Conservation (phyloP, 1,140 invertebrate genomes). For the Hyles vespertilio region DNA sequence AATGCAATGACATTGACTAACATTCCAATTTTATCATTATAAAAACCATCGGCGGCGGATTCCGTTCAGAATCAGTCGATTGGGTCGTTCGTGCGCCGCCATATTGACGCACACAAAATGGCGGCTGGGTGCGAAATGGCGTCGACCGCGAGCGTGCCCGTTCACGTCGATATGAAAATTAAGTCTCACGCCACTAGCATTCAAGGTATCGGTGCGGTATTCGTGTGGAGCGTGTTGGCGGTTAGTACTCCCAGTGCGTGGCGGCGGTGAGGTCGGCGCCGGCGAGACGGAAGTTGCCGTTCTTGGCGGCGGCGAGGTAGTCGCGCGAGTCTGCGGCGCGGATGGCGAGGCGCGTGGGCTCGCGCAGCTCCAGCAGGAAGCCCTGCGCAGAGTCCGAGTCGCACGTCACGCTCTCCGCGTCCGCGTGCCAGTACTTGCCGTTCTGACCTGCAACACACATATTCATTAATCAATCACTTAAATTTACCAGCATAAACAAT, state of each 20-base stretch:
- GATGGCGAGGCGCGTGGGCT: slow-evolving; percentile 94
- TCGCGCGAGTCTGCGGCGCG: slow-evolving; percentile 83
- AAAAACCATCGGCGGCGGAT: slow-evolving; percentile 46
- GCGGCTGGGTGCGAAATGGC: slow-evolving; percentile 33
- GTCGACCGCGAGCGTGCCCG: slow-evolving; percentile 29
- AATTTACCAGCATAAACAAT: no score
- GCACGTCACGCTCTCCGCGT: slow-evolving; percentile 90
- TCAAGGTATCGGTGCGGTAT: background rate
- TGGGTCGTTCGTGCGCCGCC: slow-evolving; percentile 55
- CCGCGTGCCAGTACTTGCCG: slow-evolving; percentile 94
- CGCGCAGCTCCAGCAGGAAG: slow-evolving; percentile 94
- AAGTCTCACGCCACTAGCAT: slow-evolving; percentile 31
- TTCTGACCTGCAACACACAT: slow-evolving; percentile 83
- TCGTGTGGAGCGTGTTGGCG: background rate
- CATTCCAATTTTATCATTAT: slow-evolving; percentile 51
- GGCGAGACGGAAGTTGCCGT: slow-evolving; percentile 92
- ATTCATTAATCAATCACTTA: background rate
- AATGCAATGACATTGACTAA: slow-evolving; percentile 50
- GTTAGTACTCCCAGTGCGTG: slow-evolving; percentile 96
- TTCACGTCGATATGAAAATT: slow-evolving; percentile 29
- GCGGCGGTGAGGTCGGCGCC: slow-evolving; percentile 86
- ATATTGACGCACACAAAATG: slow-evolving; percentile 35
- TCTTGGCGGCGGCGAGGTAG: slow-evolving; percentile 95
- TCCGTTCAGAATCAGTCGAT: slow-evolving; percentile 50
- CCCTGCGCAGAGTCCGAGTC: slow-evolving; percentile 91